Base-by-base conservation (phyloP, 1,140 invertebrate genomes). In the Asobara japonica region DNA sequence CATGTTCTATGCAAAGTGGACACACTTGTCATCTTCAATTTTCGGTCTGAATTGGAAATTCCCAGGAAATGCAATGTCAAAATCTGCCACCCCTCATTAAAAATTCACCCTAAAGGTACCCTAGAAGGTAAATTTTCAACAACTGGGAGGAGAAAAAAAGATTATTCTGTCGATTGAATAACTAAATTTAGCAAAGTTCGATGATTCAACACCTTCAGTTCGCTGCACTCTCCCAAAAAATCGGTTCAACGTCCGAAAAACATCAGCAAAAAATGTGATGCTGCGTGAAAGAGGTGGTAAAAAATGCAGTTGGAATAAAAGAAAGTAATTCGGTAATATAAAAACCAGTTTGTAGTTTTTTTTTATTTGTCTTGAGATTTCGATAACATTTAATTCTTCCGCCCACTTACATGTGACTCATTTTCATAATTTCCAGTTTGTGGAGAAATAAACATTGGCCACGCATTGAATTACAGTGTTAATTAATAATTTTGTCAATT, bases 281-380 rank as follows among this genome's bases (percentile, higher is more conserved):
- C 27, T 1, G 20, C 25, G 64, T 22, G 11, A 41, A 36, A 16
- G 18, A 41, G 27, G 7, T 22, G 29, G 25, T 30, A 66, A 66
- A 20, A 64, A 64, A 64, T 64, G 61, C 61, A 51, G 29, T 38
- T 45, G 68, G 60, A 45, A 18, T 64, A 27, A 71, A 64, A 64
- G 31, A 29, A 41, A 64, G 13, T 3, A 65, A 64, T 38, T 69
- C 51, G 16, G 27, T 62, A 48, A 69, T 74, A 65, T 78, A 76
- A 78, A 80, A 80, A 80, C 76, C 77, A 77, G 69, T 77, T 79
- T 77, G 45, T 64, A 25, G n/a, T 70, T 78, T 78, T 78, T 6
- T 67, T 67, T 67, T 67, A 80, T 80, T 80, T 76, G 56, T 77
- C 76, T 51, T 78, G 65, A 77, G 77, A 78, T 71, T 76, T 71